Conservation (phyloP, 2,797 vertebrate genomes). For the Emydoidea blandingii region DNA sequence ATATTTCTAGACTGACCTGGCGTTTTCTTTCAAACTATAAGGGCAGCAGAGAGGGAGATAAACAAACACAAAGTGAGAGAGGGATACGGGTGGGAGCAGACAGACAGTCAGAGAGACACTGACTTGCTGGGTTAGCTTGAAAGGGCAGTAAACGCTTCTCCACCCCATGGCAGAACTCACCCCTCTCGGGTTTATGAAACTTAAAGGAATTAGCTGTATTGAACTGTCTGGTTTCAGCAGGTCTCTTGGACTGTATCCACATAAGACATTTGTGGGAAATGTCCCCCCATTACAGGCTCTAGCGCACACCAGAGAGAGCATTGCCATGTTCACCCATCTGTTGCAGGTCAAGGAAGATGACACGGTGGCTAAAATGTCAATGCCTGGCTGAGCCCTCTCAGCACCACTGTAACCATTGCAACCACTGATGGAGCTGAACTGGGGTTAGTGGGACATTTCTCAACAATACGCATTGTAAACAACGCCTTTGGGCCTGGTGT, state of each 20-base stretch:
- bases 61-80: neutral
- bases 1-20: neutral
- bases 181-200: neutral
- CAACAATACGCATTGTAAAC: neutral
- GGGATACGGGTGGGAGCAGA: fast-evolving
- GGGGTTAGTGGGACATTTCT: neutral
- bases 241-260: neutral
- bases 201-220: neutral
- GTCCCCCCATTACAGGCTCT: neutral
- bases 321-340: neutral
- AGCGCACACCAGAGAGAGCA: neutral
- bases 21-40: neutral
- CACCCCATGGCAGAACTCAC: neutral
- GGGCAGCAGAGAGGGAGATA: neutral
- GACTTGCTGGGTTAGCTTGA: neutral
- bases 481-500: neutral
- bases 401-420: too few species aligned
- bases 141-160: neutral
- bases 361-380: too few species aligned
- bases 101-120: neutral
- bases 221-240: neutral
- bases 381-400: neutral
- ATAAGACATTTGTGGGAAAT: neutral
- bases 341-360: neutral
- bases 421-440: neutral